Evolutionary conservation across 2,888 invertebrate species (phyloP), one percentile per base, ranked within the genome.

Genomic region (Pollenia labialis): DNA sequence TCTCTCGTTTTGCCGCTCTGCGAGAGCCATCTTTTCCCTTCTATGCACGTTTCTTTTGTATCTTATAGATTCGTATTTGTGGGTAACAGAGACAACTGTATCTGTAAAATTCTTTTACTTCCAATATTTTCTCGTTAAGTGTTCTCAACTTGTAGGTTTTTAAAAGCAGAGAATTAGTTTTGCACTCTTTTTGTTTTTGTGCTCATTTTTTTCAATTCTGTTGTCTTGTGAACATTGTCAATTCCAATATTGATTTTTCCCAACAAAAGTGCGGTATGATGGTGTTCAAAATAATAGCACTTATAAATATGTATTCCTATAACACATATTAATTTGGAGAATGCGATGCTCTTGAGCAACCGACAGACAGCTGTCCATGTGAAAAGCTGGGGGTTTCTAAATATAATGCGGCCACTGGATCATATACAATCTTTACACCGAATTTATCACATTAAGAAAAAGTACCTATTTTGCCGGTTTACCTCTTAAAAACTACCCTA

Each of bases 201-300:
- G 52, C 68, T 82, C 69, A n/a, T 82, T 82, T 40, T 62, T 54
- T 82, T 68, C 46, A 40, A 62, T 56, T 46, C 23, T 81, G 44
- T 66, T 84, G 66, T 75, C 46, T 77, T 75, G 10, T 64, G 62
- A 81, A 54, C 69, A 62, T 82, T 82, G 46, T 82, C 62, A 69
- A 64, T 84, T 87, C 76, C 84, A 81, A 76, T 85, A 81, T 85
- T 76, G 81, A 81, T 85, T 81, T 81, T 85, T 85, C 79, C 79
- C 74, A 85, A 54, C 74, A 79, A 60, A 44, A 60, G 68, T 44
- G 48, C 42, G 11, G 0, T 68, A 58, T 46, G 18, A 60, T 58
- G 44, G 23, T 46, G 82, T 11, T 14, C 56, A 74, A 68, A 85
- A 81, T 18, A 68, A 14, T 66, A 66, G 72, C 58, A 44, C 40